Base-by-base conservation (phyloP, 2,888 invertebrate species). In the Theodoxus fluviatilis region DNA sequence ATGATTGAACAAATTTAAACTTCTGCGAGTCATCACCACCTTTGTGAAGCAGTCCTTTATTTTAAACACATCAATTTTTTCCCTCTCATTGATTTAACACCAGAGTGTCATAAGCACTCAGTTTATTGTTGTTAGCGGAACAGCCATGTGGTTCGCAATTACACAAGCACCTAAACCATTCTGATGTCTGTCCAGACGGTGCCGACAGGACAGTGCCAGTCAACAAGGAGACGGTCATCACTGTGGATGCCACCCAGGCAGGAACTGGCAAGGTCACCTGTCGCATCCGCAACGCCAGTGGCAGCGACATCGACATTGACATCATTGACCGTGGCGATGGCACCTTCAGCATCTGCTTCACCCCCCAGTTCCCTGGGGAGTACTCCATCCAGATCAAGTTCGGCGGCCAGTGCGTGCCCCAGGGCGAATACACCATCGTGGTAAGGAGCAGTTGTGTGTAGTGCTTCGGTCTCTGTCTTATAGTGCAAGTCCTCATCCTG, bases 361-460 rank as follows among this genome's bases (percentile, higher is more conserved):
- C 85, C 0, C 87, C 87, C 2, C 81, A 83, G 64, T 80, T 82
- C 68, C 83, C 84, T 12, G 87, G 94, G 3, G 93, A 94, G 78
- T 95, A 95, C 86, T 93, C 93, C 15, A 90, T 94, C 80, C 93
- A 92, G 85, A 92, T 94, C 78, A 94, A 94, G 87, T 95, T 94
- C 86, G 94, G 94, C 76, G 94, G 94, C 70, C 92, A 92, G 79
- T 91, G 92, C 9, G 90, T 94, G 52, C 87, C 88, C 89, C 78
- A 85, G 18, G 87, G 87, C 66, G 81, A 84, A 52, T 86, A 87
- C 79, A 79, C 81, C 18, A 83, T 86, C 38, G 80, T 84, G 84
- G 87, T 87, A 76, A 69, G 80, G 49, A 12, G 38, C 22, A 12
- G n/a, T n/a, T n/a, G n/a, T n/a, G n/a, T n/a, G n/a, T n/a, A n/a